Conservation (phyloP, 2,888 invertebrate species). For the Philereme transversata region DNA sequence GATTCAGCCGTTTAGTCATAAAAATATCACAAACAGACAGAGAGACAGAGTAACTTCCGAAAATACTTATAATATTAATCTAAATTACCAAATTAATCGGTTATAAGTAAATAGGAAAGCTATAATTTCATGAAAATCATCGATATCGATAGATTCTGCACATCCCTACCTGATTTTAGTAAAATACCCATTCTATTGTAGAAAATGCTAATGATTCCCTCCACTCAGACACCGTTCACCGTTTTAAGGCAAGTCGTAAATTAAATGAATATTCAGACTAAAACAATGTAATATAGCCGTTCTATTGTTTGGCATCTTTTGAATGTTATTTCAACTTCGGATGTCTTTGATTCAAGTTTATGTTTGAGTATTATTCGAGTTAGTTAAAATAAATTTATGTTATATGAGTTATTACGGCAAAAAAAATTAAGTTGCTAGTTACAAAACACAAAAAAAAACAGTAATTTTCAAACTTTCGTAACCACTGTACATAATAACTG, state of each 20-base stretch:
- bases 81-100: too few relatives aligned
- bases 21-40: too few relatives aligned
- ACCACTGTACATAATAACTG: too few relatives aligned
- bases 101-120: too few relatives aligned
- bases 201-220: conserved; percentile 80
- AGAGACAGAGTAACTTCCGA: too few relatives aligned
- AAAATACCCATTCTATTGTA: conserved; percentile 64
- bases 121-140: not conserved
- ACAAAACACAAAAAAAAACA: too few relatives aligned
- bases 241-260: conserved; percentile 64
- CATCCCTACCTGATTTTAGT: conserved; percentile 52
- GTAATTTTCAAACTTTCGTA: too few relatives aligned
- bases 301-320: conserved; percentile 35
- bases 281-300: conserved; percentile 36
- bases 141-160: conserved; percentile 27
- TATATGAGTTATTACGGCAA: too few relatives aligned
- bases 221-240: conserved; percentile 51
- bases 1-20: too few relatives aligned
- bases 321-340: conserved; percentile 32
- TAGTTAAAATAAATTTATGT: too few relatives aligned
- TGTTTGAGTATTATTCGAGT: conserved; percentile 12
- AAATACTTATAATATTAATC: too few relatives aligned
- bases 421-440: too few relatives aligned
- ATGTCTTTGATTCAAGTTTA: conserved; percentile 33
- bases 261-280: conserved; percentile 60